phyloP scores from a whole-genome alignment of 92 coral and sea anemone genomes.

The Chrysogorgia sp. region DNA sequence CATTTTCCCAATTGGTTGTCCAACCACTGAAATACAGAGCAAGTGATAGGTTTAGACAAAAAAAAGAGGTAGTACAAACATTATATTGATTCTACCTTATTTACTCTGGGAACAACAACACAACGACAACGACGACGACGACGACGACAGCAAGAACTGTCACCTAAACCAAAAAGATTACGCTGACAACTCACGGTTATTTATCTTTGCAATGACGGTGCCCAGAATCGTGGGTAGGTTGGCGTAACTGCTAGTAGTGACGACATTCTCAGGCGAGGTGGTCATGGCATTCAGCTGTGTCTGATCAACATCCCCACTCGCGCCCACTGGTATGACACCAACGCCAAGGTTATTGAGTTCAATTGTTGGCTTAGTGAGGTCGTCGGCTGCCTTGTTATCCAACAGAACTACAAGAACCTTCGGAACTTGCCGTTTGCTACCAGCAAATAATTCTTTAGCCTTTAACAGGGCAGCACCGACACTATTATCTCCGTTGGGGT shows the following conservation, averaged over 20 bases:
- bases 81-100: background rate
- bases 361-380: background rate
- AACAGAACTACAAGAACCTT: slow-evolving; percentile 17
- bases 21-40: slow-evolving; percentile 18
- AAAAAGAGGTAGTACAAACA: no score
- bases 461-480: slow-evolving; percentile 32
- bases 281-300: slow-evolving; percentile 24
- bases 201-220: slow-evolving; percentile 31
- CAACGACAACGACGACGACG: no score
- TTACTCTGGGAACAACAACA: background rate
- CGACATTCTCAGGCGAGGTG: slow-evolving; percentile 10
- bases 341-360: slow-evolving; percentile 14
- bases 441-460: background rate
- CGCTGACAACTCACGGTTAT: slow-evolving; percentile 9
- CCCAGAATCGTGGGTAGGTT: slow-evolving; percentile 24
- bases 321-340: slow-evolving; percentile 32
- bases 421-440: slow-evolving; percentile 23
- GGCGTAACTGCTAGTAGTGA: slow-evolving; percentile 12
- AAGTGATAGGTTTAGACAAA: background rate
- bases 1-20: slow-evolving; percentile 44
- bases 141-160: no score
- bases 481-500: slow-evolving; percentile 31
- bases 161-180: background rate
- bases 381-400: slow-evolving; percentile 39
- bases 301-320: slow-evolving; percentile 24